Evolutionary conservation across 64 coral and sea anemone genomes (phyloP), one percentile per base, ranked within the genome.

Genomic region (Anthopleura sola): DNA sequence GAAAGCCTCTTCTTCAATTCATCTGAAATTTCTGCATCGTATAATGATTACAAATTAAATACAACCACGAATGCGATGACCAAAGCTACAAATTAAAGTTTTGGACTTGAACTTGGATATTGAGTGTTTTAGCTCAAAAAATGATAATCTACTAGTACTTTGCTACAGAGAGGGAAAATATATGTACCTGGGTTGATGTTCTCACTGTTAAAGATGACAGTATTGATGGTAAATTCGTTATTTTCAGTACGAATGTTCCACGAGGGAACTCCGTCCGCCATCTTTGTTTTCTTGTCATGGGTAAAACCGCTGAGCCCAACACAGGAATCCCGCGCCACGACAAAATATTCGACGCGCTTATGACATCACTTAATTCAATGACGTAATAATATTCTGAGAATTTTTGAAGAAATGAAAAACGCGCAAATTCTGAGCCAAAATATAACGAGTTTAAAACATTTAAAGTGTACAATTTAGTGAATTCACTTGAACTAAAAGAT

Each of bases 251-350:
- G 76, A 79, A 79, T 46, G 37, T 79, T 79, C 76, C 76, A 79
- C 20, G 21, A 16, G 36, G 38, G 5, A 12, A 71, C 66, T 71
- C 7, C 38, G 76, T 49, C 81, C 81, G 81, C 88, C 88, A 90
- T 90, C 16, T 90, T 88, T 11, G 39, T 82, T 74, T 88, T 80
- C 36, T n/a, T 86, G 28, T 40, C 34, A 33, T 75, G 26, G 17
- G 47, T 54, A 16, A 19, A 32, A 74, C 79, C 56, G 80, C 87
- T 89, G 87, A 29, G 74, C 29, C n/a, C 34, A 6, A 64, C 57
- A 71, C 62, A 74, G 8, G 37, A 29, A 74, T 9, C 47, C 38
- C 62, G 37, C 13, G 10, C 21, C 36, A 53, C 44, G 33, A 32
- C 16, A 40, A 33, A 83, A 81, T 62, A 36, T 26, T 24, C 23